Conservation (phyloP, 2,888 invertebrate species). For the Epirrhoe alternata region DNA sequence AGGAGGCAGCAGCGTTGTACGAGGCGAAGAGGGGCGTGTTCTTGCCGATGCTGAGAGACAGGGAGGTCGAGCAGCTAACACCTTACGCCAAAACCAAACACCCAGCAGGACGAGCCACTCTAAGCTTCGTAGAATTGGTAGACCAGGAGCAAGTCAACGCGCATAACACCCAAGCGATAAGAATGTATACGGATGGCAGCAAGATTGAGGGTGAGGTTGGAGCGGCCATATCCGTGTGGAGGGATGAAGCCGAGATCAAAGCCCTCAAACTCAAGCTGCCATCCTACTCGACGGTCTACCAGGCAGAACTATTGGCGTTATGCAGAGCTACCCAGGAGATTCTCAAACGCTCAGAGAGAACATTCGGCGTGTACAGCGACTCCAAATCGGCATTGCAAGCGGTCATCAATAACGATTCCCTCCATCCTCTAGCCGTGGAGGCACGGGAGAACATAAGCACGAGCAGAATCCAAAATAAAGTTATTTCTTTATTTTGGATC, state of each 20-base stretch:
- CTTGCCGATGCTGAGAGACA: background rate
- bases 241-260: no score
- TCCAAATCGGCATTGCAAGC: background rate
- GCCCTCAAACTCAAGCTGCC: conserved; percentile 8
- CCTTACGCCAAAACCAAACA: background rate
- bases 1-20: no score
- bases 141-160: background rate
- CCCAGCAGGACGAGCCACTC: background rate
- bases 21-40: background rate
- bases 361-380: background rate
- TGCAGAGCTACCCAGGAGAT: background rate
- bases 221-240: background rate
- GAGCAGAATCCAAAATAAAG: background rate
- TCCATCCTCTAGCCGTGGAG: conserved; percentile 15
- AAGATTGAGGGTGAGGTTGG: conserved; percentile 8
- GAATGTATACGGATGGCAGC: conserved; percentile 17
- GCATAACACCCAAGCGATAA: background rate
- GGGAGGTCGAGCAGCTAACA: background rate
- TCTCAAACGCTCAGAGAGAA: background rate
- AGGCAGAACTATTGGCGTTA: conserved; percentile 21
- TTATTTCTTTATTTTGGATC: no score
- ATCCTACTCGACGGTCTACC: conserved; percentile 11
- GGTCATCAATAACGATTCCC: background rate
- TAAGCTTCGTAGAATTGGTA: conserved; percentile 1
- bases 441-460: background rate